A percentile compares a stretch with the other conserved stretches of the same genome.
Evolutionary conservation across 2,888 invertebrate genomes (phyloP).

Genomic region (Limnephilus lunatus): DNA sequence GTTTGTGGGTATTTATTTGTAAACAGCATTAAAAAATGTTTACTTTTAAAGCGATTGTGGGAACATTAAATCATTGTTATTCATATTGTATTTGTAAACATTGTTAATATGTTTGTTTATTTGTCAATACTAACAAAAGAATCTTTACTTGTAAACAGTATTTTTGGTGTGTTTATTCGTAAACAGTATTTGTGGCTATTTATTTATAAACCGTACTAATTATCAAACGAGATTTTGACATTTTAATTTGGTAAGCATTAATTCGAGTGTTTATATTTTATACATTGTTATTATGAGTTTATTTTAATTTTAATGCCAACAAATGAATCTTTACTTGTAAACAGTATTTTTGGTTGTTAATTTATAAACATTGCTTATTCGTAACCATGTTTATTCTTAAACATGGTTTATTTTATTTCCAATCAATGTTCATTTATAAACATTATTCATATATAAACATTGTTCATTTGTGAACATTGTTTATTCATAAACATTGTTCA

Average conservation of each 20-base stretch:
- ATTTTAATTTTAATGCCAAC: neutral
- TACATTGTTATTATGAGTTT: neutral
- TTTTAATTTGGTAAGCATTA: neutral
- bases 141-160: too few species aligned
- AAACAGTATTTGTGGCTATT: neutral
- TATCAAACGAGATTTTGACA: neutral
- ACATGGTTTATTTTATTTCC: neutral
- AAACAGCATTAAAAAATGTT: constrained; percentile 2
- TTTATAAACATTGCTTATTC: neutral
- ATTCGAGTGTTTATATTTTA: too few species aligned
- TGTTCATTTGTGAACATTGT: neutral
- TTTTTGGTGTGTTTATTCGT: neutral
- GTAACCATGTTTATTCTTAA: neutral
- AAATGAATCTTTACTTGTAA: neutral
- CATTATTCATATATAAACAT: neutral
- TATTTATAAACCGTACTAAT: neutral
- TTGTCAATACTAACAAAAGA: too few species aligned
- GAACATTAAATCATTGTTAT: neutral
- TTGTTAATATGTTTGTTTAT: too few species aligned
- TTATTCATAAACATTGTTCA: neutral
- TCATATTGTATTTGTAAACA: too few species aligned
- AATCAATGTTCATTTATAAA: neutral
- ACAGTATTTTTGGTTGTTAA: neutral
- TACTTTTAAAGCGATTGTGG: neutral
- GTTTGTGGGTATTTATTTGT: neutral